Conservation (phyloP, 2,797 vertebrate genomes). For the Alca torda region DNA sequence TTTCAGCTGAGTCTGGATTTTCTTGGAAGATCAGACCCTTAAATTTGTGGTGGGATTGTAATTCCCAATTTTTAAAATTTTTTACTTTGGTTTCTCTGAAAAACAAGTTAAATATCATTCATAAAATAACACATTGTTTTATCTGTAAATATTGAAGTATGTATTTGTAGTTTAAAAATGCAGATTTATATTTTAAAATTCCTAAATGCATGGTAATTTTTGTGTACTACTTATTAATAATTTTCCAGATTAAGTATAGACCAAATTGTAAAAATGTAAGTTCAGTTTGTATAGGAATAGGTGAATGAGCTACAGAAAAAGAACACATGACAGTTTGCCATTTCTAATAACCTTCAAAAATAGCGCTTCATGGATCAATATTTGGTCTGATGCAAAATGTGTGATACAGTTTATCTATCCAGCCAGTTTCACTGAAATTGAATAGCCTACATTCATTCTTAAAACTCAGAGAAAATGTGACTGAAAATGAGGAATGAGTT, state of each 20-base stretch:
- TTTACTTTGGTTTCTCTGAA: not conserved
- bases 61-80: not conserved
- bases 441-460: not conserved
- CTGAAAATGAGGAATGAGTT: not conserved
- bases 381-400: slow-evolving; percentile 12
- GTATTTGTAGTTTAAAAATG: not conserved
- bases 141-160: not conserved
- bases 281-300: not conserved
- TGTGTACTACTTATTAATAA: not conserved
- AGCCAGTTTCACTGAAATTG: not conserved
- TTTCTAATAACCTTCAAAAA: slow-evolving; percentile 47
- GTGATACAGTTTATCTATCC: slow-evolving; percentile 14
- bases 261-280: not conserved
- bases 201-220: not conserved
- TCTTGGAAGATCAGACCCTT: not conserved
- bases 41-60: not conserved
- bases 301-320: slow-evolving; percentile 10
- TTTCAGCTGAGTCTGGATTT: not conserved
- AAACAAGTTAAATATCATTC: not conserved
- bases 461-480: not conserved
- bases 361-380: slow-evolving; percentile 17
- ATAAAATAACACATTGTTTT: not conserved
- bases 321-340: not conserved
- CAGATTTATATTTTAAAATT: not conserved
- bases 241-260: not conserved